Evolutionary conservation across 2,888 invertebrate genomes (phyloP), one percentile per base, ranked within the genome.

Genomic region (Zhuqinia jingwanae): DNA sequence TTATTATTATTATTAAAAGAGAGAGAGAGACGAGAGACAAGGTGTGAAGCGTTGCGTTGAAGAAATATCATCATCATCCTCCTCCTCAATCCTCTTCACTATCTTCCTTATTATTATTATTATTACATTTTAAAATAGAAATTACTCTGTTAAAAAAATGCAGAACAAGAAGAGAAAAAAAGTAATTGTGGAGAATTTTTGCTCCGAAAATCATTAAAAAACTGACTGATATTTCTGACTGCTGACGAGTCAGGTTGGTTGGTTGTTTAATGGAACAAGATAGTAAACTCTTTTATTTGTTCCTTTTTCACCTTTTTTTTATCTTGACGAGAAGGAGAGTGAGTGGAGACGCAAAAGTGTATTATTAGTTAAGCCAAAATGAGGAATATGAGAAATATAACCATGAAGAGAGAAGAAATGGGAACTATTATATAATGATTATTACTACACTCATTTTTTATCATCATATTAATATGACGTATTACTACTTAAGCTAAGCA

Each of bases 141-240:
- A 85, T 85, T 78, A 56, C 85, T 85, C 85, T 70, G 78, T 85
- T 85, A 78, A 78, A 84, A 77, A 85, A 78, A 85, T 85, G 78
- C 42, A 15, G 84, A 84, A 60, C 70, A 20, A 77, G 83, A 77
- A 42, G 30, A n/a, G n/a, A n/a, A n/a, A 50, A 11, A 36, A 36
- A 50, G 56, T 10, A 79, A 63, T 63, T 36, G 56, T 50, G 20
- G 75, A 56, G 56, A 17, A 56, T 63, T 76, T 82, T 63, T 36
- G 30, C 65, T 8, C 47, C 17, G 76, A 82, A 75, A 83, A 65
- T 76, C 76, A 75, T 60, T 60, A 83, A 83, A 83, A 36, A 76
- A 65, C 60, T 73, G 47, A 53, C 36, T 80, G 68, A 60, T 36
- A 36, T 36, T 36, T 36, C 73, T 73, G 15, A 13, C 58, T 60